A percentile compares a stretch with the other conserved stretches of the same genome.
Conservation (phyloP, 2,113 vertebrate genomes). For the Morone chrysops region DNA sequence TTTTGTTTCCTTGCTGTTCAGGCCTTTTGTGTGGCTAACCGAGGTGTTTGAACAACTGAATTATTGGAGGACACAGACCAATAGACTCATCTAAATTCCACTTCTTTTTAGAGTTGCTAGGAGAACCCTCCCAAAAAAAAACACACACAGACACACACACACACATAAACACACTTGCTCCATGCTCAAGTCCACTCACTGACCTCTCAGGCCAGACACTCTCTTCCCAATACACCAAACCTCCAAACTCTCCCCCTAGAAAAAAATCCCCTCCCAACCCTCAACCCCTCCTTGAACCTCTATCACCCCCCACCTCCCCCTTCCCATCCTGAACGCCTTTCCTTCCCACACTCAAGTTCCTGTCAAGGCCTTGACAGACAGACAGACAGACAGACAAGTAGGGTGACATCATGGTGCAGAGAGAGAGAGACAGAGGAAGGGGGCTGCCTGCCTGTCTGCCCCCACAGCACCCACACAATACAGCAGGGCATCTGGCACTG, state of each 20-base stretch:
- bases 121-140: conserved; percentile 37
- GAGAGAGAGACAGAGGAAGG: conserved; percentile 46
- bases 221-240: conserved; percentile 24
- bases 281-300: conserved; percentile 62
- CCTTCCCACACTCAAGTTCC: conserved; percentile 79
- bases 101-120: conserved; percentile 75
- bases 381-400: conserved; percentile 70
- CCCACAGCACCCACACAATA: conserved; percentile 75
- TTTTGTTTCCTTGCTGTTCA: conserved; percentile 32
- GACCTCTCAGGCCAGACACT: conserved; percentile 75
- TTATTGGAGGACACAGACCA: conserved; percentile 62
- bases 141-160: not conserved
- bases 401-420: conserved; percentile 75
- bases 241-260: not conserved
- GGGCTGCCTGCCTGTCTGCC: conserved; percentile 55
- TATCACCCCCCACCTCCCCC: not conserved
- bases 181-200: conserved; percentile 75
- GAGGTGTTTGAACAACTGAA: conserved; percentile 51
- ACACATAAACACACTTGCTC: conserved; percentile 35
- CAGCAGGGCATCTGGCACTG: conserved; percentile 81
- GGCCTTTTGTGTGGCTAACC: conserved; percentile 39
- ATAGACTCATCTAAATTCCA: conserved; percentile 81
- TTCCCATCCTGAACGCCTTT: conserved; percentile 23
- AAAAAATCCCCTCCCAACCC: not conserved
- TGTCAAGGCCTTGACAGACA: conserved; percentile 72